A percentile compares a stretch with the other conserved stretches of the same genome.
phyloP scores from a whole-genome alignment of 2,797 vertebrate species.

The Tragopan temminckii region DNA sequence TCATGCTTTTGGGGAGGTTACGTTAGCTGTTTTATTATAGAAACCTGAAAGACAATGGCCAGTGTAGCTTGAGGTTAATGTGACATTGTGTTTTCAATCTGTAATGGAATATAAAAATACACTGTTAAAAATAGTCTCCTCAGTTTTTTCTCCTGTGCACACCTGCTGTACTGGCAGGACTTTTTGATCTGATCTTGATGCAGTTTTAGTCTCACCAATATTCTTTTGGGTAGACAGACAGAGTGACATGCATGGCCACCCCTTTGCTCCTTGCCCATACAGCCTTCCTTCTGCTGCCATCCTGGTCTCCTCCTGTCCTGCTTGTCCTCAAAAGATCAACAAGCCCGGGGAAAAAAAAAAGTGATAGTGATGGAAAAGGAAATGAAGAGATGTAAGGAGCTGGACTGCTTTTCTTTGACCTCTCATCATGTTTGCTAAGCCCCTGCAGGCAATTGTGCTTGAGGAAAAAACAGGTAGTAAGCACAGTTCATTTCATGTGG shows the following conservation, averaged over 20 bases:
- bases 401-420: not conserved
- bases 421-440: not conserved
- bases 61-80: not conserved
- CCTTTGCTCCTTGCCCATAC: not conserved
- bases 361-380: not conserved
- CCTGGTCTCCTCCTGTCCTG: not conserved
- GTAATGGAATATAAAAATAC: not conserved
- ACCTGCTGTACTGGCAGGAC: slow-evolving; percentile 13
- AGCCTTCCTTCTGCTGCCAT: not conserved
- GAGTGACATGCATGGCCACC: rapidly evolving
- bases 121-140: slow-evolving; percentile 11
- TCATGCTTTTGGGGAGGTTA: not conserved
- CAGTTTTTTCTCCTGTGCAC: not conserved
- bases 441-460: not conserved
- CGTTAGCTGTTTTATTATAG: not conserved
- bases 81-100: slow-evolving; percentile 42
- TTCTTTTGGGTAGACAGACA: not conserved
- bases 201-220: not conserved
- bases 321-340: not conserved
- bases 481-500: not conserved
- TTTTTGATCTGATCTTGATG: not conserved
- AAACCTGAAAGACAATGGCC: not conserved
- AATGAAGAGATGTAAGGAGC: not conserved
- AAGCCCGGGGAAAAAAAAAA: rapidly evolving
- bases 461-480: not conserved